Percentiles rank a stretch among this genome's conserved stretches.
Evolutionary conservation across 2,797 vertebrate species (phyloP).

Genomic region (Argya squamiceps): DNA sequence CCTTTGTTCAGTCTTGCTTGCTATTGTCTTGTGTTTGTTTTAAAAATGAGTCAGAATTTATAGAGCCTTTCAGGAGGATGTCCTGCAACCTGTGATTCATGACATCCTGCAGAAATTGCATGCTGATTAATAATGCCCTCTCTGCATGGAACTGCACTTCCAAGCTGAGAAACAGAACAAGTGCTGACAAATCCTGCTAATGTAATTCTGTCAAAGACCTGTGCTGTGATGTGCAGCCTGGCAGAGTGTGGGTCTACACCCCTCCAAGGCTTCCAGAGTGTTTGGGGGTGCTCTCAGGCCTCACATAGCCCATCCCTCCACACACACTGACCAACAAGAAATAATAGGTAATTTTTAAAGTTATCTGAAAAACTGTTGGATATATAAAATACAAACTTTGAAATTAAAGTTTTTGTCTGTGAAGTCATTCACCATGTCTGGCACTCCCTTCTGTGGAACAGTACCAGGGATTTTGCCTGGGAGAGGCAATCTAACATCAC

Average conservation of each 20-base stretch:
- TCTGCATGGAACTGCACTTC: background rate
- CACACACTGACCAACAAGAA: background rate
- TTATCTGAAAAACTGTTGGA: background rate
- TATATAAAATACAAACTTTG: background rate
- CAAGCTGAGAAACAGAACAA: background rate
- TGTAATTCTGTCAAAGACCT: background rate
- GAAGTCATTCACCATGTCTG: background rate
- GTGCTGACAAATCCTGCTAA: background rate
- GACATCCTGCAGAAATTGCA: slow-evolving; percentile 36
- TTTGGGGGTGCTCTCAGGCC: background rate
- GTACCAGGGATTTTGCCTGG: background rate
- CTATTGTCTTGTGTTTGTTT: slow-evolving; percentile 36
- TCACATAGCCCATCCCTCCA: background rate
- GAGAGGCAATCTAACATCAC: background rate
- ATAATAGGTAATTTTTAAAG: background rate
- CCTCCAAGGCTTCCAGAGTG: background rate
- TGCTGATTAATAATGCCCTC: background rate
- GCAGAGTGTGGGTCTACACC: background rate
- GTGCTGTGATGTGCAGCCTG: background rate
- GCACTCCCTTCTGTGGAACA: background rate
- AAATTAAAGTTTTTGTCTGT: background rate
- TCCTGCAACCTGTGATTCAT: slow-evolving; percentile 37
- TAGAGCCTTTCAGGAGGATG: slow-evolving; percentile 12
- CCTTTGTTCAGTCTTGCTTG: background rate
- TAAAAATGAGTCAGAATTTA: slow-evolving; percentile 50